Evolutionary conservation across 2,888 invertebrate genomes (phyloP), one percentile per base, ranked within the genome.

Genomic region (Synanthedon andrenaeformis): DNA sequence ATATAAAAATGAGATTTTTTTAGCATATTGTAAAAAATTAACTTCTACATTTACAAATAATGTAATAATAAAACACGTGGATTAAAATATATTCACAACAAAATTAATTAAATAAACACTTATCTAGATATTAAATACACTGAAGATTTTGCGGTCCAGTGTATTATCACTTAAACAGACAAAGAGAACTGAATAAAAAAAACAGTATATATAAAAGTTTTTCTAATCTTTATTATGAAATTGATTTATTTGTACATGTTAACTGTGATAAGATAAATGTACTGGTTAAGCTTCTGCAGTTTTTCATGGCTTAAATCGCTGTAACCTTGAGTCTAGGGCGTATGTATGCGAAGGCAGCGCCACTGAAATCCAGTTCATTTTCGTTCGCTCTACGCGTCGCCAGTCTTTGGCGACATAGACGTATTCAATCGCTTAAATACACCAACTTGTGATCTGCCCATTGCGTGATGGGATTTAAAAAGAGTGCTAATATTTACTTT

Each of bases 381-480:
- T 65, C 65, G 66, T 62, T 63, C 69, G 66, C 60, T 64, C 69
- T 63, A 59, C 66, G 65, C 59, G 63, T 55, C 65, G 57, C 56
- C 55, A 14, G 6, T 13, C 17, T 12, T 6, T 14, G 14, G 45
- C 45, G 45, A 4, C 12, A 49, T 12, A 23, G 23, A 23, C 23
- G 5, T 23, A 23, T 23, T 23, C 23, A 17, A 49, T 13, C 14
- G 23, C 23, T 49, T 13, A 49, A 49, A 49, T 19, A 49, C 49
- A 17, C 11, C 49, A 49, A 17, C 8, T 49, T 49, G 49, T 49
- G 12, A 19, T 12, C 17, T 12, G 17, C 49, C 49, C 49, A 49
- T 54, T 60, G 60, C 70, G 76, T 71, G 62, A 76, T 76, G 76
- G 73, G 66, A 74, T 62, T 65, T 55, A 60, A 54, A 67, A 53